Base-by-base conservation (phyloP, 2,797 vertebrate genomes). In the Emys orbicularis region DNA sequence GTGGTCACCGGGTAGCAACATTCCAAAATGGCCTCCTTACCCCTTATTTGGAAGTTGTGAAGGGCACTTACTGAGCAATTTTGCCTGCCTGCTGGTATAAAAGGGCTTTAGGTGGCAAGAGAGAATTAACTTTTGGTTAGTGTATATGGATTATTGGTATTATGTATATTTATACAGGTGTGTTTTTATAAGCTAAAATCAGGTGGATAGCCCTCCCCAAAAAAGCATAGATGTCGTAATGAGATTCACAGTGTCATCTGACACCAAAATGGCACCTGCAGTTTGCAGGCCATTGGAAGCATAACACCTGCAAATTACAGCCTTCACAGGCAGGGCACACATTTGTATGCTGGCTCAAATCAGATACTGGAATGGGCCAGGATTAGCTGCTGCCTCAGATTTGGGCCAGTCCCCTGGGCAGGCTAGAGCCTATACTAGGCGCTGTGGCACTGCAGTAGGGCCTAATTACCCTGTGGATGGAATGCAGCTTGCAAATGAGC, bases 321-420 rank as follows among this genome's bases (percentile, higher is more conserved):
- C 83, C 74, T 50, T 57, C 5, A 7, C 85, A 91, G 82, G 53
- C 86, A 93, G 85, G 82, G 53, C 49, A 41, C 37, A 93, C 95
- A 94, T 94, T 95, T 97, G 96, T 56, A 90, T 47, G 84, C 91
- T 95, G 95, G 95, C 94, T 96, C 87, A 84, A 92, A 65, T 37
- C 86, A 77, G 86, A 85, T 6, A 87, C 91, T 96, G 92, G 89
- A 54, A 12, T 0, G 86, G 96, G 80, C 93, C 95, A 81, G 86
- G 72, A 92, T 96, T 96, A 10, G 90, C 96, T 96, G 96, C 95
- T 97, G 96, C 95, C 91, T 96, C 96, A 94, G 95, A 96, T 95
- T 97, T 93, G 90, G 61, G 87, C 37, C 88, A 90, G 90, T 97
- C 96, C 95, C 96, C 89, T 56, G 54, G 92, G 94, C 93, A 94